Conservation (phyloP, 2,888 invertebrate species). For the Cheiracanthium punctorium region DNA sequence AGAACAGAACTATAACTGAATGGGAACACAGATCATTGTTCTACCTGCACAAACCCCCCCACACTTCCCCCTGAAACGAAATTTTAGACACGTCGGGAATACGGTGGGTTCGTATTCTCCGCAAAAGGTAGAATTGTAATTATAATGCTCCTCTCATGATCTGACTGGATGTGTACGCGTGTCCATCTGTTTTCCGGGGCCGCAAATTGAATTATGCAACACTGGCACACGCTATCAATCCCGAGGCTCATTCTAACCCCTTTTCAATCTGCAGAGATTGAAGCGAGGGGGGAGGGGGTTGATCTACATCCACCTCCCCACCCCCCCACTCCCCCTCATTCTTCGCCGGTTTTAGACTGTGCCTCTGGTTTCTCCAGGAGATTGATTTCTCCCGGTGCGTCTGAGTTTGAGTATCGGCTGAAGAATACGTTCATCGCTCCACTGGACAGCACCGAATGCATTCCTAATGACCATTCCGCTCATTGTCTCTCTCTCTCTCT, state of each 20-base stretch:
- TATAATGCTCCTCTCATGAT: slow-evolving; percentile 67
- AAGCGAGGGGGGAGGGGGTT: slow-evolving; percentile 26
- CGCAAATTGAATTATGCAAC: slow-evolving; percentile 68
- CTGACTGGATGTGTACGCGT: slow-evolving; percentile 55
- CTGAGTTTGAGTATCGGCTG: not conserved
- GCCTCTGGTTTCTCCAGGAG: not conserved
- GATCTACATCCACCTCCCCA: too few species aligned
- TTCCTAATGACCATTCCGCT: not conserved
- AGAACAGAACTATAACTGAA: not conserved
- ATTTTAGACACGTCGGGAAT: slow-evolving; percentile 62
- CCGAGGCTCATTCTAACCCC: slow-evolving; percentile 15
- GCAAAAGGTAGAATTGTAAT: slow-evolving; percentile 69
- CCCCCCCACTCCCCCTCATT: slow-evolving; percentile 54
- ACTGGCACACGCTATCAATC: slow-evolving; percentile 67
- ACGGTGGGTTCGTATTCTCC: slow-evolving; percentile 65
- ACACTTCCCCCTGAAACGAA: slow-evolving; percentile 44
- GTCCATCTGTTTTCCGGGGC: slow-evolving; percentile 60
- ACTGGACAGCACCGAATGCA: not conserved
- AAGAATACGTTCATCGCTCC: not conserved
- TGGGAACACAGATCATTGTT: slow-evolving; percentile 16
- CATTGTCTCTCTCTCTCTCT: not conserved
- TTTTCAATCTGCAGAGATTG: slow-evolving; percentile 56
- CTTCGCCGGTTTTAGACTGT: slow-evolving; percentile 17
- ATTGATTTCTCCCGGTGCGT: not conserved
- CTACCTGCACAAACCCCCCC: too few species aligned